Percentiles rank a stretch among this genome's conserved stretches.
Conservation (phyloP, 2,888 invertebrate genomes). For the Ernsta delagoae region DNA sequence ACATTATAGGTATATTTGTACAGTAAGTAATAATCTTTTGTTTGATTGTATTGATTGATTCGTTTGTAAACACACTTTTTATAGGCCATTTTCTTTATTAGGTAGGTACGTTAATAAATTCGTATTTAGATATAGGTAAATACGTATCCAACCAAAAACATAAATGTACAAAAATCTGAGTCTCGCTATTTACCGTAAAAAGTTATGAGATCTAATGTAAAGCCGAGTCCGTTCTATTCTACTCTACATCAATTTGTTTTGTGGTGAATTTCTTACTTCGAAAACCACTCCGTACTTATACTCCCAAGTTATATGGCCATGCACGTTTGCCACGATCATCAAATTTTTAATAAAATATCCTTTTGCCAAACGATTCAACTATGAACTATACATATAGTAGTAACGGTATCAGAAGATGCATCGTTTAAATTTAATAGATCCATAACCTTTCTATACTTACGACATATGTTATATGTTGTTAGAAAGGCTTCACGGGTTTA, state of each 20-base stretch:
- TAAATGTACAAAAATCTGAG: too few species aligned
- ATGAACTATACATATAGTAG: not conserved
- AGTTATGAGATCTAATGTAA: too few species aligned
- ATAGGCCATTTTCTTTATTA: not conserved
- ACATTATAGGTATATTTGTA: not conserved
- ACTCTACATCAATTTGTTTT: too few species aligned
- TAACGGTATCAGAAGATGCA: not conserved
- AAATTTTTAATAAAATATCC: conserved; percentile 3
- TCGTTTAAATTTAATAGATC: conserved; percentile 2
- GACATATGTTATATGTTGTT: not conserved
- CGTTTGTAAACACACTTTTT: not conserved
- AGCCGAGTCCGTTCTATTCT: too few species aligned
- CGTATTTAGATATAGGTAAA: not conserved
- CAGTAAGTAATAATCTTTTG: not conserved
- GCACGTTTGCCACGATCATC: not conserved
- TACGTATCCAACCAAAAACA: too few species aligned
- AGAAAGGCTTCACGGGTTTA: conserved; percentile 2
- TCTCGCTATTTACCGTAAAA: too few species aligned
- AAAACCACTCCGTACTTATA: not conserved
- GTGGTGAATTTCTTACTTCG: too few species aligned
- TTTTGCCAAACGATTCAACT: not conserved
- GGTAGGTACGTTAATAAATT: not conserved
- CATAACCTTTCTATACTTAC: not conserved
- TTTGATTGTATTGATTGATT: not conserved
- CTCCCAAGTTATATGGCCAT: not conserved